Base-by-base conservation (phyloP, 92 coral and sea anemone species). In the Umimayanthus kanabou region DNA sequence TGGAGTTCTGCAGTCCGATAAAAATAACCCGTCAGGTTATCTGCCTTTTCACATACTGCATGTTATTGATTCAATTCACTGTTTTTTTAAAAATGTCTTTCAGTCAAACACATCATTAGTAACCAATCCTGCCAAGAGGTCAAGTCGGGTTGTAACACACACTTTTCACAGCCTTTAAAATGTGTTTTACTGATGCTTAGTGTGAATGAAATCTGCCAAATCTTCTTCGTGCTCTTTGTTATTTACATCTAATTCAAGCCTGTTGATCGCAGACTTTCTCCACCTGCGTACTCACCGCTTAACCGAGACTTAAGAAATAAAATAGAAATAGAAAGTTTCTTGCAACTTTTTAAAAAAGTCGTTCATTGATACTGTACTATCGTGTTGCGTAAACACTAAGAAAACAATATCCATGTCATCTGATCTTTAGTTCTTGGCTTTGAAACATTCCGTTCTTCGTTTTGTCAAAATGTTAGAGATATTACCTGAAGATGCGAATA, bases 171-270 rank as follows among this genome's bases (percentile, higher is more conserved):
- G 29, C 77, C 64, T 66, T 67, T 55, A 55, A 50, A 26, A 55
- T 80, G 85, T 80, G 50, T 80, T 80, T 80, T 14, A 71, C 78
- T 47, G 20, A 29, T 83, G 78, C 70, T 83, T 83, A 70, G 78
- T 70, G 87, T 72, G 23, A 83, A 43, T 28, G 73, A 83, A 45
- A 47, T 47, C 76, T 83, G 87, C 77, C 87, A 67, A 40, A 28
- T 22, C 43, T 23, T 49, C 37, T 30, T n/a, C n/a, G n/a, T 15
- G 65, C 66, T 33, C n/a, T 42, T 16, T 47, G 79, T 74, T 39
- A 9, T 39, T 74, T 61, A 11, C 75, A 26, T 5, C 3, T 4
- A 45, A 45, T 45, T 45, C 49, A 5, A 5, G 8, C 49, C 49
- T 55, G 15, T 55, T 2, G 11, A 55, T 13, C 64, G 15, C 64